A percentile compares a stretch with the other conserved stretches of the same genome.
Conservation (phyloP, 1,140 invertebrate genomes). For the Eriocheir sinensis region DNA sequence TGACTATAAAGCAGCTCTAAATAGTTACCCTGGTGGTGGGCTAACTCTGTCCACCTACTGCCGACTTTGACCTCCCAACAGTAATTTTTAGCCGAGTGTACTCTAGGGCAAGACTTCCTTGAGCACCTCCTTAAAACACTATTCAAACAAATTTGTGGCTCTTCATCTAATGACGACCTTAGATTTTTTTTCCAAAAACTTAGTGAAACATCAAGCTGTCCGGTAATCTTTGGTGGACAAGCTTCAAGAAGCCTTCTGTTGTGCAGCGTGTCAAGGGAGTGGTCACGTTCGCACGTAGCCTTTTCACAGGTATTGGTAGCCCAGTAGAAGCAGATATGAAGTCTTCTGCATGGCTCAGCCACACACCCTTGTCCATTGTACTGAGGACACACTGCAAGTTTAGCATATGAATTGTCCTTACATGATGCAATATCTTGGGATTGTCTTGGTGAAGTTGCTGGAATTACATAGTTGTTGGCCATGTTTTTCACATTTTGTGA, state of each 20-base stretch:
- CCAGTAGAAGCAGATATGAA: slow-evolving; percentile 75
- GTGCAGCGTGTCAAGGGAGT: slow-evolving; percentile 54
- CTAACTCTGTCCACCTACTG: slow-evolving; percentile 60
- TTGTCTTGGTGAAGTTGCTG: not conserved
- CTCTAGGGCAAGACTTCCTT: slow-evolving; percentile 52
- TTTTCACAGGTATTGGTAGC: slow-evolving; percentile 54
- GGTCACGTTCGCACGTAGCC: slow-evolving; percentile 54
- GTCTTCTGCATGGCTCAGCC: slow-evolving; percentile 60
- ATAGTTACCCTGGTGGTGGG: slow-evolving; percentile 44
- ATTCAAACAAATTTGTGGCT: slow-evolving; percentile 61
- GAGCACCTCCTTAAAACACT: slow-evolving; percentile 63
- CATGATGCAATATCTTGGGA: not conserved
- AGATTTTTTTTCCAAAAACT: no score
- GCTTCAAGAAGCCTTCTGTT: slow-evolving; percentile 44
- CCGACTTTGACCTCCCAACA: slow-evolving; percentile 62
- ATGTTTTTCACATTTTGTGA: slow-evolving; percentile 32
- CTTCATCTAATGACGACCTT: not conserved
- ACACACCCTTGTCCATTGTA: slow-evolving; percentile 72
- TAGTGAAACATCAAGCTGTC: no score
- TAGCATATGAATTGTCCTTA: slow-evolving; percentile 1
- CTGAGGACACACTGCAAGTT: slow-evolving; percentile 67
- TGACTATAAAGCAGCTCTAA: slow-evolving; percentile 69
- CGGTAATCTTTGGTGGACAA: no score
- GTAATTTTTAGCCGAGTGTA: slow-evolving; percentile 66
- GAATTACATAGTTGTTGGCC: slow-evolving; percentile 64